Base-by-base conservation (phyloP, 2,888 invertebrate species). In the Elmis aenea region DNA sequence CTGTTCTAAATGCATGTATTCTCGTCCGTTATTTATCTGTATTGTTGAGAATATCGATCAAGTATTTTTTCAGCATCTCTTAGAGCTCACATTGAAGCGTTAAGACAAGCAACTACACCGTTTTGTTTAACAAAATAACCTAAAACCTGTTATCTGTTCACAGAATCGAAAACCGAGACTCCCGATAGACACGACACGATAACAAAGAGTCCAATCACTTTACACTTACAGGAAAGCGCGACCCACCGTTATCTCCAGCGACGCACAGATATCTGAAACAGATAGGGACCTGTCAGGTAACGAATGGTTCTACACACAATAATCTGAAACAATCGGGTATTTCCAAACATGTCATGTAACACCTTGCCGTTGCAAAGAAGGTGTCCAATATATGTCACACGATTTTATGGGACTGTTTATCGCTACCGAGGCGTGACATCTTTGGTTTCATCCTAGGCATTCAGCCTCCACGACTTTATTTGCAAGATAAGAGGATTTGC, bases 321-420 rank as follows among this genome's bases (percentile, higher is more conserved):
- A 38, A 40, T 41, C 39, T 41, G 44, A 45, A 41, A 45, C 44
- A 45, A 45, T 41, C 29, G 16, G 37, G 21, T 34, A 31, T 37
- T 45, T 40, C 22, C 40, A 40, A 45, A 39, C 44, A 33, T 40
- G 39, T 33, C 44, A 40, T 40, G 39, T 33, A 40, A 45, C 44
- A 45, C 44, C 44, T 45, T 45, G 44, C 37, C 21, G 11, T 25
- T 36, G 26, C 31, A 38, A 21, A 31, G 26, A 26, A 32, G 38
- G 38, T 38, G 38, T 38, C 38, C 38, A 21, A 26, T 38, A 24
- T n/a, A 20, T 12, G 36, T 37, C 36, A 31, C 22, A 14, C 24
- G 16, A 13, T 21, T 37, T 37, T 37, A 37, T 37, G 29, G 23
- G 35, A 35, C 35, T n/a, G n/a, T n/a, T n/a, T n/a, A n/a, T n/a